Evolutionary conservation across 2,113 vertebrate genomes (phyloP).

Genomic region (Bungarus multicinctus): DNA sequence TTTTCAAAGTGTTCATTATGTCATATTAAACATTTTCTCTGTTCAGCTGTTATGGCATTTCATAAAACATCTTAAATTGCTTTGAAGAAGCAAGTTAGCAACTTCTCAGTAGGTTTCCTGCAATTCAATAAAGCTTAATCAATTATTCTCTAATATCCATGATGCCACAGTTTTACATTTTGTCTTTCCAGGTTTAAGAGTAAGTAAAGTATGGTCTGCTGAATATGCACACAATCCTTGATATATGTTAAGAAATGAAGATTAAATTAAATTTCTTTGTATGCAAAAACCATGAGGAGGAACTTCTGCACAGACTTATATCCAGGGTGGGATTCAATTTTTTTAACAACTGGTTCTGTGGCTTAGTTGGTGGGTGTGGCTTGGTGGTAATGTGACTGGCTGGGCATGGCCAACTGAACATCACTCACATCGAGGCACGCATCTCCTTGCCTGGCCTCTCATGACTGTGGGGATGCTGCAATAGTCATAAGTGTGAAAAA

Average conservation of each 20-base stretch:
- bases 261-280: not conserved
- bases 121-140: not conserved
- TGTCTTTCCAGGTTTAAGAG: not conserved
- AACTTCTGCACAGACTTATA: not conserved
- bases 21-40: not conserved
- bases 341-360: no score
- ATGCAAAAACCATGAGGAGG: not conserved
- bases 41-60: not conserved
- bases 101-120: not conserved
- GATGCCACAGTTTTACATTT: not conserved
- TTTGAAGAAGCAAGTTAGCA: not conserved
- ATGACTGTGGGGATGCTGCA: no score
- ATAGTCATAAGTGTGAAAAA: no score
- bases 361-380: no score
- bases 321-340: no score
- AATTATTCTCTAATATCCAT: not conserved
- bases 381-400: no score
- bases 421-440: no score
- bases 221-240: not conserved
- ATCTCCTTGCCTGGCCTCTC: no score
- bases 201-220: not conserved
- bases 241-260: not conserved
- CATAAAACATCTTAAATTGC: not conserved
- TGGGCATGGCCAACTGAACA: no score
- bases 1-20: not conserved